A percentile compares a stretch with the other conserved stretches of the same genome.
Evolutionary conservation across 2,797 vertebrate species (phyloP).

Genomic region (Anabas testudineus): DNA sequence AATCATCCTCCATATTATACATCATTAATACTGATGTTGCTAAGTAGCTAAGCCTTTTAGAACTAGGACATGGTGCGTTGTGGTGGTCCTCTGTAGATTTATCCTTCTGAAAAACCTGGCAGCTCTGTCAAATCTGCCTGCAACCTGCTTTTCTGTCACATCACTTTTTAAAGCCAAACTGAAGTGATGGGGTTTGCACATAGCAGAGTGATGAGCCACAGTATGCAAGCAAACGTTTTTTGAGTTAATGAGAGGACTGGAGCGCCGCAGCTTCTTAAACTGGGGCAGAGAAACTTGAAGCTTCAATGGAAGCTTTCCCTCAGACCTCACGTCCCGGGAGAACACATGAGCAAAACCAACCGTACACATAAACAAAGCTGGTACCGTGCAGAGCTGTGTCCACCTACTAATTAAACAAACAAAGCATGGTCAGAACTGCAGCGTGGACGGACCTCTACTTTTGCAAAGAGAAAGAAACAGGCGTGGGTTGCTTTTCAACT

Average conservation of each 20-base stretch:
- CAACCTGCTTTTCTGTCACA: slow-evolving; percentile 76
- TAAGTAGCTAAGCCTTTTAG: slow-evolving; percentile 73
- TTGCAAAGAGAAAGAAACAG: slow-evolving; percentile 19
- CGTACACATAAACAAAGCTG: slow-evolving; percentile 53
- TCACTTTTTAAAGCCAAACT: slow-evolving; percentile 66
- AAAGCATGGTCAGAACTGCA: slow-evolving; percentile 29
- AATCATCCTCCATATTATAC: slow-evolving; percentile 70
- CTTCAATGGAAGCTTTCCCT: slow-evolving; percentile 58
- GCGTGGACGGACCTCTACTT: slow-evolving; percentile 5
- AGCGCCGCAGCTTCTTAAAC: slow-evolving; percentile 64
- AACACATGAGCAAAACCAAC: slow-evolving; percentile 57
- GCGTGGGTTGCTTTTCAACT: slow-evolving; percentile 37
- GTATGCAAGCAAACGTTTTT: slow-evolving; percentile 63
- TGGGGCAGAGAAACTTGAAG: slow-evolving; percentile 67
- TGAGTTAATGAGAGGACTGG: slow-evolving; percentile 77
- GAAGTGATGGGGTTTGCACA: slow-evolving; percentile 76
- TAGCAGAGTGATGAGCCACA: slow-evolving; percentile 76
- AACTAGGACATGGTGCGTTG: slow-evolving; percentile 59
- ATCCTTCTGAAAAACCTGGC: slow-evolving; percentile 58
- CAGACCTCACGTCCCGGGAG: slow-evolving; percentile 62
- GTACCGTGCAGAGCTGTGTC: slow-evolving; percentile 26
- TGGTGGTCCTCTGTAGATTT: slow-evolving; percentile 64
- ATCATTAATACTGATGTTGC: slow-evolving; percentile 77
- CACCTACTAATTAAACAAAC: slow-evolving; percentile 55
- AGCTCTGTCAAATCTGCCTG: slow-evolving; percentile 73